phyloP scores from a whole-genome alignment of 2,888 invertebrate species.

The Nomada goodeniana region DNA sequence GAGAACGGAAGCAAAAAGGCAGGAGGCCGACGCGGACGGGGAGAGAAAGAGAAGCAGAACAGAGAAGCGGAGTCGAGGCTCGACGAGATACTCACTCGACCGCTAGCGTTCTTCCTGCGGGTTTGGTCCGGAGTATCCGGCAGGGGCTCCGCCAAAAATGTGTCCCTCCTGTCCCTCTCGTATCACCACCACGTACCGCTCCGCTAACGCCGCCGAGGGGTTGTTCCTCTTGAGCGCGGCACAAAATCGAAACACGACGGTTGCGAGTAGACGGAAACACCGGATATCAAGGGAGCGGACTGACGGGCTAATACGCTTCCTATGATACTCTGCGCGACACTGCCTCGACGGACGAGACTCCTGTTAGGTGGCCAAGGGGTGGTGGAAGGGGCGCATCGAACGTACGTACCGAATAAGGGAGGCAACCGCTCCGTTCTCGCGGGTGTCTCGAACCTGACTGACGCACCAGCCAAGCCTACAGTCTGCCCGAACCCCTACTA shows the following conservation, averaged over 20 bases:
- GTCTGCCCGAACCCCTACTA: conserved; percentile 55
- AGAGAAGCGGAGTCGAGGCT: conserved; percentile 47
- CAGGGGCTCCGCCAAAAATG: conserved; percentile 8
- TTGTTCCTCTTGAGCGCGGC: conserved; percentile 27
- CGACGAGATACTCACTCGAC: conserved; percentile 52
- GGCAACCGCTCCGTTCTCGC: conserved; percentile 72
- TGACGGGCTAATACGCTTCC: conserved; percentile 41
- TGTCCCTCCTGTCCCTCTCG: conserved; percentile 2
- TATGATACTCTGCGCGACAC: conserved; percentile 69
- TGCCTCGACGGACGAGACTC: conserved; percentile 55
- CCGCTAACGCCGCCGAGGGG: background rate
- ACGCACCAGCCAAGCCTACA: conserved; percentile 72
- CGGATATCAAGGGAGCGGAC: background rate
- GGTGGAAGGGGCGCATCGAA: conserved; percentile 65
- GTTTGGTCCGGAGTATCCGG: conserved; percentile 8
- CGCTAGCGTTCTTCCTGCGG: conserved; percentile 46
- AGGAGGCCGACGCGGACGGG: background rate
- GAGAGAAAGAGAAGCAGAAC: conserved; percentile 30
- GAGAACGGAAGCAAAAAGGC: background rate
- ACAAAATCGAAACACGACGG: conserved; percentile 47
- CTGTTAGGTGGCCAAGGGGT: conserved; percentile 55
- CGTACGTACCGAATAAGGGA: conserved; percentile 65
- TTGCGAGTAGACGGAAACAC: background rate
- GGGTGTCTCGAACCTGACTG: conserved; percentile 82
- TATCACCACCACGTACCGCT: background rate